Evolutionary conservation across 2,797 vertebrate species (phyloP).

Genomic region (Notolepis coatsorum): DNA sequence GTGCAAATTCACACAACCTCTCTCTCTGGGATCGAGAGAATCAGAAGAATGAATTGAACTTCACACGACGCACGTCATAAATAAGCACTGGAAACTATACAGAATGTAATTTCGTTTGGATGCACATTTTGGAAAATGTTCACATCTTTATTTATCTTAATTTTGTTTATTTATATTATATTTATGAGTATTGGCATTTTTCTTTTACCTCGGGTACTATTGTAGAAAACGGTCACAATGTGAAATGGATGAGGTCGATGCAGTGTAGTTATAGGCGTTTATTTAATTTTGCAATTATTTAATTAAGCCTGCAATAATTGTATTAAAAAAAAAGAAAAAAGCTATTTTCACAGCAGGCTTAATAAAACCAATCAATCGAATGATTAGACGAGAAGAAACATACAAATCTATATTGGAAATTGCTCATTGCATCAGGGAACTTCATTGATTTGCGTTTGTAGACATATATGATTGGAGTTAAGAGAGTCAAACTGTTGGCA

Average conservation of each 20-base stretch:
- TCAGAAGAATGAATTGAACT: constrained; percentile 35
- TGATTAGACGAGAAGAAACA: background rate
- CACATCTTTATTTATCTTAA: background rate
- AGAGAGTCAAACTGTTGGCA: constrained; percentile 63
- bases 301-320: constrained; percentile 11
- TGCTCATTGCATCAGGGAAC: constrained; percentile 50
- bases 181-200: background rate
- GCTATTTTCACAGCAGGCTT: background rate
- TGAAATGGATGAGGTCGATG: constrained; percentile 6
- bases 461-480: constrained; percentile 55
- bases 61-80: constrained; percentile 20
- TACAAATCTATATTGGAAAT: constrained; percentile 11
- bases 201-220: constrained; percentile 11
- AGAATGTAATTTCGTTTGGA: constrained; percentile 21
- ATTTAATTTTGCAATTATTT: constrained; percentile 1
- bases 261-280: background rate
- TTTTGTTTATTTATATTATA: background rate
- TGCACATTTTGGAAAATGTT: constrained; percentile 3
- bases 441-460: constrained; percentile 30
- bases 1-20: constrained; percentile 50
- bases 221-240: constrained; percentile 1
- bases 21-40: constrained; percentile 44
- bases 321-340: too few relatives aligned
- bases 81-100: constrained; percentile 18
- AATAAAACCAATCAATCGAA: constrained; percentile 13